phyloP scores from a whole-genome alignment of 64 coral and sea anemone genomes.

The Porites lutea region DNA sequence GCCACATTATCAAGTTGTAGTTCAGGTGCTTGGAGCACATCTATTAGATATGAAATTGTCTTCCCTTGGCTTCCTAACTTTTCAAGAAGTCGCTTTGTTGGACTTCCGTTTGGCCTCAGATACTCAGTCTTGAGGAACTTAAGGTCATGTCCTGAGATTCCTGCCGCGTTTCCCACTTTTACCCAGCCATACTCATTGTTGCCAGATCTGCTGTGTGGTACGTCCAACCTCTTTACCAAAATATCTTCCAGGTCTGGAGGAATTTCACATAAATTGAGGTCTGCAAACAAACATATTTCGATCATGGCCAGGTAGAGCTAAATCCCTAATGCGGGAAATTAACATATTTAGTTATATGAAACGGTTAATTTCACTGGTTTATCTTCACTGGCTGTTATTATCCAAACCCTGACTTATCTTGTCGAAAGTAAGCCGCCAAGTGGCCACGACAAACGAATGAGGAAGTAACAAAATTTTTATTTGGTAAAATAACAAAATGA shows the following conservation, averaged over 20 bases:
- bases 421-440: too few relatives aligned
- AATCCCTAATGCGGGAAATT: too few relatives aligned
- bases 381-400: too few relatives aligned
- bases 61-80: constrained; percentile 22
- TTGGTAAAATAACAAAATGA: too few relatives aligned
- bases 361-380: too few relatives aligned
- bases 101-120: neutral
- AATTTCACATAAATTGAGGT: constrained; percentile 20
- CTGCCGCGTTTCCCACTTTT: neutral
- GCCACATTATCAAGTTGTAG: constrained; percentile 17
- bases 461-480: too few relatives aligned
- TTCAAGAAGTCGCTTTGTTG: neutral
- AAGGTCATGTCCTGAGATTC: neutral
- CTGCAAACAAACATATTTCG: neutral
- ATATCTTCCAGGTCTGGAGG: constrained; percentile 14
- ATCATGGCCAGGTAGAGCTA: too few relatives aligned
- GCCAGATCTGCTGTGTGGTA: neutral
- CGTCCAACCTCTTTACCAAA: neutral
- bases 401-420: too few relatives aligned
- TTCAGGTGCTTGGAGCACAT: neutral
- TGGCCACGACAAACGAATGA: too few relatives aligned
- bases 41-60: constrained; percentile 6
- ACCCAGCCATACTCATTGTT: neutral
- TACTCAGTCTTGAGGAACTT: neutral
- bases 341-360: too few relatives aligned